phyloP scores from a whole-genome alignment of 2,797 vertebrate genomes.

The Myripristis murdjan region DNA sequence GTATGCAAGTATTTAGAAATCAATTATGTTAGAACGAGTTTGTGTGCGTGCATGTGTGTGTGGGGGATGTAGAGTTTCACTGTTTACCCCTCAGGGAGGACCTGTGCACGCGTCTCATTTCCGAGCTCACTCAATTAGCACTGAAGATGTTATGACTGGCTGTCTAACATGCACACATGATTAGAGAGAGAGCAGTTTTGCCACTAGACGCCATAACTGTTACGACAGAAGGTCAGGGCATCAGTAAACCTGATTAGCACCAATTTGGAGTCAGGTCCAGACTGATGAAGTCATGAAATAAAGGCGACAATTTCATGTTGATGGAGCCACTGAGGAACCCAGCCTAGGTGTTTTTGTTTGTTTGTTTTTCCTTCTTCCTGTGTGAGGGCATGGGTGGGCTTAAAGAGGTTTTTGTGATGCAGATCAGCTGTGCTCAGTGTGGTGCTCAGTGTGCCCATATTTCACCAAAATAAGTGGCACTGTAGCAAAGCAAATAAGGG shows the following conservation, averaged over 20 bases:
- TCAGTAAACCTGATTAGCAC: conserved; percentile 56
- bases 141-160: conserved; percentile 61
- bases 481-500: no score
- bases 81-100: conserved; percentile 77
- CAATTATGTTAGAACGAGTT: conserved; percentile 58
- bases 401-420: no score
- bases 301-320: no score
- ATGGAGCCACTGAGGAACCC: no score
- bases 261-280: conserved; percentile 37
- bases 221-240: conserved; percentile 59
- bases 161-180: conserved; percentile 22
- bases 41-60: conserved; percentile 25
- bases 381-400: no score
- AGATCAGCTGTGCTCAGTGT: no score
- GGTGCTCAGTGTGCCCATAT: no score
- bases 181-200: conserved; percentile 41
- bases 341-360: no score
- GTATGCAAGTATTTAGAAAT: conserved; percentile 67
- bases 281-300: conserved; percentile 11
- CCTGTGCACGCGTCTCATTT: conserved; percentile 65
- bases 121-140: conserved; percentile 72
- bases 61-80: conserved; percentile 52
- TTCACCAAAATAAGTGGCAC: no score
- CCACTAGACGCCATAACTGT: conserved; percentile 51
- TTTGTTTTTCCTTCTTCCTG: no score